Evolutionary conservation across 30 jellyfish, hydroid and myxozoan genomes (phyloP).

Genomic region (Hydractinia symbiolongicarpus): DNA sequence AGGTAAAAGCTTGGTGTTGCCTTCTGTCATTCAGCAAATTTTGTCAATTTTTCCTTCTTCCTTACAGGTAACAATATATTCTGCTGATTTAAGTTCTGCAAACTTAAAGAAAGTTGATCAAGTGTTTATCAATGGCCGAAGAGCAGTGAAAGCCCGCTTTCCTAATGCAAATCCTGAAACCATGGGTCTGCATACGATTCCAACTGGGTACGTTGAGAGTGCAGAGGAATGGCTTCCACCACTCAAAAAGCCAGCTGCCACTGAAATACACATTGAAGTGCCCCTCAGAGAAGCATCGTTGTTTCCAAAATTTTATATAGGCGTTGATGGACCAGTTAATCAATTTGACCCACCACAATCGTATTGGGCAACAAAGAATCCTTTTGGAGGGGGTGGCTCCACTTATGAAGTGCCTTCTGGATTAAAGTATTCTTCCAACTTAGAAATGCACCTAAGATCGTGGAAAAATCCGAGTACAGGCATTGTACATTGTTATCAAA

Average conservation of each 20-base stretch:
- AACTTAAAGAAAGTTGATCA: conserved; percentile 53
- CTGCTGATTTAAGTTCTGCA: conserved; percentile 56
- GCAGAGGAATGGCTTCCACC: conserved; percentile 94
- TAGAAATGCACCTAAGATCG: conserved; percentile 60
- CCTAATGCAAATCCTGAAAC: conserved; percentile 96
- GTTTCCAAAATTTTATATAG: conserved; percentile 53
- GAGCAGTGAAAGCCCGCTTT: conserved; percentile 87
- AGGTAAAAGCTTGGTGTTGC: too few species aligned
- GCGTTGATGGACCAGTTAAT: conserved; percentile 90
- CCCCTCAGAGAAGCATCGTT: conserved; percentile 73
- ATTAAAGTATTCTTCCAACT: conserved; percentile 51
- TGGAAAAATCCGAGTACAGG: conserved; percentile 95
- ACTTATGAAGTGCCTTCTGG: conserved; percentile 90
- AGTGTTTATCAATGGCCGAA: conserved; percentile 59
- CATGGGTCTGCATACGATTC: conserved; percentile 84
- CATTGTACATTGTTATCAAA: conserved; percentile 93
- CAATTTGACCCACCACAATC: conserved; percentile 93
- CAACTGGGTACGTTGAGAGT: conserved; percentile 75
- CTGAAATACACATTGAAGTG: conserved; percentile 53
- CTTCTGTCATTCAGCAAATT: too few species aligned
- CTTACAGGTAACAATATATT: conserved; percentile 61
- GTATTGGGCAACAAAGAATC: conserved; percentile 85
- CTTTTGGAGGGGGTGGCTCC: conserved; percentile 97
- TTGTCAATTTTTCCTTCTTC: neutral
- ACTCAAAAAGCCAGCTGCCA: conserved; percentile 44